A percentile compares a stretch with the other conserved stretches of the same genome.
phyloP scores from a whole-genome alignment of 1,140 invertebrate genomes.

The Drosophila pruinosa region DNA sequence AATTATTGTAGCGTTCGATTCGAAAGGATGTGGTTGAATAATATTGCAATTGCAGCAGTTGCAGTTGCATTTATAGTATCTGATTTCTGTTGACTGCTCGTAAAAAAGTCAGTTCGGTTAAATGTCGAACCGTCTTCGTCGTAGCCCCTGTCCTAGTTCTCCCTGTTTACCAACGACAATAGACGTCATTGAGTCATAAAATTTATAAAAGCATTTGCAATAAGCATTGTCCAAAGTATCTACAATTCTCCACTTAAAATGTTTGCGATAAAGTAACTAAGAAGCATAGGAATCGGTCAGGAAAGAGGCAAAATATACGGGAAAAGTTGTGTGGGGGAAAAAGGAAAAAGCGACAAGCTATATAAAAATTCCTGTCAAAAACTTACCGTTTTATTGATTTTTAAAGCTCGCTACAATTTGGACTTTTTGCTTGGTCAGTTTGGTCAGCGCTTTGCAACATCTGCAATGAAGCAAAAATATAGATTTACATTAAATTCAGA shows the following conservation, averaged over 20 bases:
- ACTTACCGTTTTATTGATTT: slow-evolving; percentile 80
- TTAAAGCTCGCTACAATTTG: slow-evolving; percentile 29
- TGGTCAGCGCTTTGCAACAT: slow-evolving; percentile 15
- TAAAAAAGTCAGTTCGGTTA: slow-evolving; percentile 61
- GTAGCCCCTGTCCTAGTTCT: slow-evolving; percentile 27
- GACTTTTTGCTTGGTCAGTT: slow-evolving; percentile 33
- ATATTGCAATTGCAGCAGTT: slow-evolving; percentile 22
- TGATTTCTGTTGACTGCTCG: slow-evolving; percentile 39
- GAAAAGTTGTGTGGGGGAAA: neutral
- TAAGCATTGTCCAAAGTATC: slow-evolving; percentile 59
- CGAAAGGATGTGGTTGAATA: slow-evolving; percentile 59
- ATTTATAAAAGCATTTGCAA: slow-evolving; percentile 78
- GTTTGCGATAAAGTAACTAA: slow-evolving; percentile 24
- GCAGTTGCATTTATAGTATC: neutral
- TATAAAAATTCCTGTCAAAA: slow-evolving; percentile 47
- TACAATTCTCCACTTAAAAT: slow-evolving; percentile 43
- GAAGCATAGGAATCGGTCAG: slow-evolving; percentile 9
- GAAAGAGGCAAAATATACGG: neutral
- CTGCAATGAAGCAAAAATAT: slow-evolving; percentile 65
- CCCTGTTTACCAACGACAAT: slow-evolving; percentile 43
- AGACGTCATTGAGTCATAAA: slow-evolving; percentile 72
- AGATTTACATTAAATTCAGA: neutral
- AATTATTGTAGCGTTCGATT: slow-evolving; percentile 69
- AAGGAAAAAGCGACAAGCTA: neutral
- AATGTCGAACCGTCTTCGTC: slow-evolving; percentile 52